A percentile compares a stretch with the other conserved stretches of the same genome.
These are phyloP conservation scores for Anarhynchus alexandrinus DNA, from an alignment of 2,113 vertebrate species.

Conservation along the genomic window DNA sequence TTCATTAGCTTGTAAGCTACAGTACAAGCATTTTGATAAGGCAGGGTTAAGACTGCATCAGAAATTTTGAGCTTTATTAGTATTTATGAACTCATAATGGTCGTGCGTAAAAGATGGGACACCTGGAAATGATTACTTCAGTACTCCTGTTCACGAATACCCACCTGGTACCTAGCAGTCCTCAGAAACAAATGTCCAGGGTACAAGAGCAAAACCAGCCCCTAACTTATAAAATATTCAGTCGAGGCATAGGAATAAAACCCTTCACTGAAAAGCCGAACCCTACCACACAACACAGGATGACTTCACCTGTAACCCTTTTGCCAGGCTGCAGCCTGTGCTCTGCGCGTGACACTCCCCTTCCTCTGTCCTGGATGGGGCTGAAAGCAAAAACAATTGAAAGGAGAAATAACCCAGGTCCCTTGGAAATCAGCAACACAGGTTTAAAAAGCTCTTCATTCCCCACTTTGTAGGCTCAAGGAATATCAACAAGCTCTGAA, in stretches of 20 bases:
- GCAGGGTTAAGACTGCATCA: neutral
- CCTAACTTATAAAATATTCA: neutral
- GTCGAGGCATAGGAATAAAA: neutral
- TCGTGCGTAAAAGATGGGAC: neutral
- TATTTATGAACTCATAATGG: neutral
- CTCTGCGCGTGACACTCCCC: neutral
- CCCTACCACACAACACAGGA: neutral
- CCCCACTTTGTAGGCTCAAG: neutral
- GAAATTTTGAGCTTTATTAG: neutral
- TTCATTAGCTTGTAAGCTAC: neutral
- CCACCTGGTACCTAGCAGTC: neutral
- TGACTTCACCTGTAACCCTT: neutral
- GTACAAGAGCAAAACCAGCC: neutral
- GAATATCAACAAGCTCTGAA: neutral
- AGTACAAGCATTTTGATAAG: neutral
- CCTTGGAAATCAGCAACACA: fast-evolving
- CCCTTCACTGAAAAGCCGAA: neutral
- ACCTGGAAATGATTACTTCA: neutral
- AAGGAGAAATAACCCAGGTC: neutral
- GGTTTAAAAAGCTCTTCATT: neutral
- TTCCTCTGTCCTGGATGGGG: neutral
- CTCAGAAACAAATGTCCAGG: neutral
- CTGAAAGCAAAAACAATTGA: neutral
- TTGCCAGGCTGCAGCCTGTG: neutral
- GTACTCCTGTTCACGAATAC: neutral